These are phyloP conservation scores for Strigamia crassipes DNA, from an alignment of 2,888 invertebrate species.

Conservation along the genomic window DNA sequence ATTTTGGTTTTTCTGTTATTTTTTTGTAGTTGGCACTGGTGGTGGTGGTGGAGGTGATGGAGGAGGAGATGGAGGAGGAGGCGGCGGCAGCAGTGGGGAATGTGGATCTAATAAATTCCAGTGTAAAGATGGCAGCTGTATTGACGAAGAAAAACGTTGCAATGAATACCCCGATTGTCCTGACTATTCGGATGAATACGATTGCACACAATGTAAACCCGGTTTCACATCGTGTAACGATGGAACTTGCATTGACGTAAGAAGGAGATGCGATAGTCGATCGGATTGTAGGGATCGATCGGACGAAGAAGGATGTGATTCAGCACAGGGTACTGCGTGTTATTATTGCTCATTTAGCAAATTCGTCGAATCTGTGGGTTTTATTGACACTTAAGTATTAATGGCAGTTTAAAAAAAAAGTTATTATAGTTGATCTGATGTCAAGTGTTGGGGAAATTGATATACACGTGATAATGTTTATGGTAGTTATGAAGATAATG, in stretches of 20 bases:
- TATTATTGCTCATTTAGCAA: not conserved
- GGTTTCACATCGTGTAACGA: conserved; percentile 65
- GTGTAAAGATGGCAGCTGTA: conserved; percentile 59
- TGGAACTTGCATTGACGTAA: conserved; percentile 67
- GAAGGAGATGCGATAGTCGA: conserved; percentile 68
- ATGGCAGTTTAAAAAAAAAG: not conserved
- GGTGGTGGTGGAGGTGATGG: not conserved
- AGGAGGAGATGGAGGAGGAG: not conserved
- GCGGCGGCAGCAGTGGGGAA: not conserved
- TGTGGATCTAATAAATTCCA: conserved; percentile 52
- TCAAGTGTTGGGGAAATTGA: not conserved
- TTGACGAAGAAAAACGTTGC: conserved; percentile 55
- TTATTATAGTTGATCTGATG: not conserved
- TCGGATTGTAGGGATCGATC: conserved; percentile 69
- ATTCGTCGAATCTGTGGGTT: not conserved
- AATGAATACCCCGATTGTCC: conserved; percentile 56
- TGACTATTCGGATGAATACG: conserved; percentile 58
- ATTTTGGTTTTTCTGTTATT: not conserved
- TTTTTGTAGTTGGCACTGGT: conserved; percentile 54
- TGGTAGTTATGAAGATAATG: not conserved
- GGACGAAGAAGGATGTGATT: conserved; percentile 67
- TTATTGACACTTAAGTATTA: not conserved
- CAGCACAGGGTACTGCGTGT: not conserved
- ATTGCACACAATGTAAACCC: conserved; percentile 58
- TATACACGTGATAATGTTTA: conserved; percentile 8